phyloP scores from a whole-genome alignment of 2,797 vertebrate species.

The Crypturellus tataupa region DNA sequence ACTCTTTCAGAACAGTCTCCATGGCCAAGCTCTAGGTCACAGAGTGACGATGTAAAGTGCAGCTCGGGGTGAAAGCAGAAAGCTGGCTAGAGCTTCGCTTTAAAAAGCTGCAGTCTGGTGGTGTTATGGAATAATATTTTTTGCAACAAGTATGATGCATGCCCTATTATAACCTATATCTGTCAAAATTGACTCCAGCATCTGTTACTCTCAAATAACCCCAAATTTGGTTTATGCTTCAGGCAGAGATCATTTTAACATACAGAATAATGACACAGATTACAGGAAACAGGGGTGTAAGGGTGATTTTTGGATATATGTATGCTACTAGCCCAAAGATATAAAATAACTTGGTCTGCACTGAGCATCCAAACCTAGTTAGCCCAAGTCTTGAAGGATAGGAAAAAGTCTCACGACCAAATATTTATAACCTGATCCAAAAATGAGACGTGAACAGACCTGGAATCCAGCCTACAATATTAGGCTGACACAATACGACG shows the following conservation, averaged over 20 bases:
- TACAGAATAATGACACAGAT: conserved; percentile 23
- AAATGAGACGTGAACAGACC: not conserved
- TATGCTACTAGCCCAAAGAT: not conserved
- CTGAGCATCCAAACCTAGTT: not conserved
- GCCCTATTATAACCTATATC: not conserved
- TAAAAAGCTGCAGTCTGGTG: not conserved
- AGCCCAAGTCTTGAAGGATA: not conserved
- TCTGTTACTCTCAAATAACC: conserved; percentile 21
- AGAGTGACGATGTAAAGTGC: not conserved
- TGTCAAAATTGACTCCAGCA: conserved; percentile 25
- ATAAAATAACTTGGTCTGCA: not conserved
- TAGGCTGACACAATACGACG: not conserved
- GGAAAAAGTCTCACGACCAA: not conserved
- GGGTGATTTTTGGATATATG: not conserved
- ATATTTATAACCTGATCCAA: not conserved
- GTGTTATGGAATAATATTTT: not conserved
- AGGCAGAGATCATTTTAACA: conserved; percentile 1
- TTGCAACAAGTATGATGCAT: conserved; percentile 1
- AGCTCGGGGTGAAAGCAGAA: not conserved
- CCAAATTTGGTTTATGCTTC: not conserved
- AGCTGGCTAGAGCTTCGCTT: not conserved
- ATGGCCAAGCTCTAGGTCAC: not conserved
- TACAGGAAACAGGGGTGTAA: not conserved
- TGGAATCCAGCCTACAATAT: not conserved
- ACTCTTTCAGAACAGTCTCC: not conserved